Evolutionary conservation across 2,888 invertebrate species (phyloP).

Genomic region (Diarsia dahlii): DNA sequence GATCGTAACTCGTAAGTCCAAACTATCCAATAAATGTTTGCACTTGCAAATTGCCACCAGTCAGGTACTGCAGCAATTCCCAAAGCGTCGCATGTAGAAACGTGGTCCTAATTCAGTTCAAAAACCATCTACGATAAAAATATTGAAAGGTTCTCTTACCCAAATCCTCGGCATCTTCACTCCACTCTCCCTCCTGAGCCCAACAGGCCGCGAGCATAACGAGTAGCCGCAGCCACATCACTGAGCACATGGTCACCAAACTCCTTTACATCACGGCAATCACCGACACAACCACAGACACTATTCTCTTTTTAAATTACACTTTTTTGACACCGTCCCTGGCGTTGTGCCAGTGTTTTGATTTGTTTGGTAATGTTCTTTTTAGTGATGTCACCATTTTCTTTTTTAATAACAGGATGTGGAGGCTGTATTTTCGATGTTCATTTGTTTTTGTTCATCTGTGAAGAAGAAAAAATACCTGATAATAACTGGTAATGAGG

Average conservation of each 20-base stretch:
- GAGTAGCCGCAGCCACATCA: slow-evolving; percentile 84
- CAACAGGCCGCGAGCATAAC: slow-evolving; percentile 87
- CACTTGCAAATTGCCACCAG: too few species aligned
- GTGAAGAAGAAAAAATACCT: background rate
- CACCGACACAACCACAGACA: slow-evolving; percentile 62
- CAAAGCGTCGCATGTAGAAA: background rate
- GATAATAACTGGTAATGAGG: background rate
- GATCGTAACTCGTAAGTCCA: background rate
- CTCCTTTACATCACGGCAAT: slow-evolving; percentile 75
- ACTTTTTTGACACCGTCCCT: slow-evolving; percentile 56
- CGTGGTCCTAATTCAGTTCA: background rate
- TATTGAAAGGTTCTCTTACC: slow-evolving; percentile 74
- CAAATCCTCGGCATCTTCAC: slow-evolving; percentile 87
- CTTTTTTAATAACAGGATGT: slow-evolving; percentile 16
- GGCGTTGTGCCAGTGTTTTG: slow-evolving; percentile 49
- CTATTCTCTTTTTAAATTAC: slow-evolving; percentile 50
- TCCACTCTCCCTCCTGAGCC: slow-evolving; percentile 89
- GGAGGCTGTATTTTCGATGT: background rate
- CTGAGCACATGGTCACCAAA: slow-evolving; percentile 81
- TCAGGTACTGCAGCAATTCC: too few species aligned
- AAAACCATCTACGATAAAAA: background rate
- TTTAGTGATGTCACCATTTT: slow-evolving; percentile 49
- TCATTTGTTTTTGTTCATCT: slow-evolving; percentile 12
- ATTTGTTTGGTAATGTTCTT: slow-evolving; percentile 35
- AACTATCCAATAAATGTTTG: background rate